Evolutionary conservation across 2,888 invertebrate species (phyloP), one percentile per base, ranked within the genome.

Genomic region (Chymomyza amoena): DNA sequence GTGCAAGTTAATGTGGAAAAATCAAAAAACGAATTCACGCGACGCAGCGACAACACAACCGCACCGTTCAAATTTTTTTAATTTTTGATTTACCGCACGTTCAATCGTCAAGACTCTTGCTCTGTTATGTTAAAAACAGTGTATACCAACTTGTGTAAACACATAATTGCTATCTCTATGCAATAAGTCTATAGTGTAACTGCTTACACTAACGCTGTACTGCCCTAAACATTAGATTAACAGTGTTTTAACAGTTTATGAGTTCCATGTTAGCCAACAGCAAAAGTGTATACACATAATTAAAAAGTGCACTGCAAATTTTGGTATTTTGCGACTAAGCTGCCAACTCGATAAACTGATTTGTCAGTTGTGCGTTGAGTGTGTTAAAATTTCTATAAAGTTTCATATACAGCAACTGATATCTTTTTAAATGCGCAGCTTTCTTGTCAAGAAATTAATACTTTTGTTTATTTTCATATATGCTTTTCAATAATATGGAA

Each of bases 1-100:
- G 74, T 79, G 80, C 77, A 81, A 54, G 54, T 79, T 73, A 78
- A 61, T 62, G 72, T 76, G 69, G 70, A 81, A 84, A 80, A 54
- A 54, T 54, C 54, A 54, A 54, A 54, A 51, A 54, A 54, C 52
- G 52, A 54, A 54, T 54, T 32, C 52, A 18, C 18, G 6, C 16
- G 52, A 16, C 18, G 52, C 52, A 16, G 18, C 52, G 18, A 54
- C 52, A 18, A 54, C 52, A 54, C 16, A 54, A 54, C 52, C 52
- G 52, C 52, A 54, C 52, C 52, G 52, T 54, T 13, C 39, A 45
- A 45, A 45, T 45, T 45, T 45, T 45, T 45, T 15, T 45, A 45
- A 45, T 3, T 45, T 45, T 45, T 32, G 9, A 32, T 32, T 32
- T 39, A 39, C 39, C 39, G 39, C 39, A 39, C 13, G 39, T 45